phyloP scores from a whole-genome alignment of 2,797 vertebrate genomes.

The Acrossocheilus wenchowensis region DNA sequence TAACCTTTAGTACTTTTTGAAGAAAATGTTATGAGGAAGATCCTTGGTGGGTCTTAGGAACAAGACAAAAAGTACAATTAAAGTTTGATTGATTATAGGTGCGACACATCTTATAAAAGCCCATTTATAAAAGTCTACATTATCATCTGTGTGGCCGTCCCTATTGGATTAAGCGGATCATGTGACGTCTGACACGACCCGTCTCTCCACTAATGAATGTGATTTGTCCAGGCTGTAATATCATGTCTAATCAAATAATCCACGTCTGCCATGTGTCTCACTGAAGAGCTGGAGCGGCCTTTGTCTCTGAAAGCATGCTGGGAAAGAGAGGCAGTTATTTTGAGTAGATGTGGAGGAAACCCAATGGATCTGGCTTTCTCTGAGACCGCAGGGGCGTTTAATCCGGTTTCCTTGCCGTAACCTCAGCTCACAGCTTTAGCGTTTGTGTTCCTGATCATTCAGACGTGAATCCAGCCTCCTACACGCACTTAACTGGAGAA shows the following conservation, averaged over 20 bases:
- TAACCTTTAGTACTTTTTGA: no score
- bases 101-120: neutral
- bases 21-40: no score
- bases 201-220: slow-evolving; percentile 21
- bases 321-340: neutral
- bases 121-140: neutral
- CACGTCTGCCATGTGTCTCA: slow-evolving; percentile 35
- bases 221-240: slow-evolving; percentile 38
- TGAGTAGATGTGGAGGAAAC: neutral
- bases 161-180: neutral
- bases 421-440: slow-evolving; percentile 3
- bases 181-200: neutral
- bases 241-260: slow-evolving; percentile 50
- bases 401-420: slow-evolving; percentile 35
- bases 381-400: slow-evolving; percentile 1
- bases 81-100: neutral
- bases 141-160: neutral
- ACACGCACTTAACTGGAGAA: neutral
- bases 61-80: neutral
- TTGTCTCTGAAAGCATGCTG: slow-evolving; percentile 29
- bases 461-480: neutral
- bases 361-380: neutral
- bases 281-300: slow-evolving; percentile 28
- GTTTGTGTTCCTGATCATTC: neutral
- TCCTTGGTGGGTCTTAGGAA: neutral